Evolutionary conservation across 1,140 invertebrate species (phyloP).

Genomic region (Hylyphantes graminicola): DNA sequence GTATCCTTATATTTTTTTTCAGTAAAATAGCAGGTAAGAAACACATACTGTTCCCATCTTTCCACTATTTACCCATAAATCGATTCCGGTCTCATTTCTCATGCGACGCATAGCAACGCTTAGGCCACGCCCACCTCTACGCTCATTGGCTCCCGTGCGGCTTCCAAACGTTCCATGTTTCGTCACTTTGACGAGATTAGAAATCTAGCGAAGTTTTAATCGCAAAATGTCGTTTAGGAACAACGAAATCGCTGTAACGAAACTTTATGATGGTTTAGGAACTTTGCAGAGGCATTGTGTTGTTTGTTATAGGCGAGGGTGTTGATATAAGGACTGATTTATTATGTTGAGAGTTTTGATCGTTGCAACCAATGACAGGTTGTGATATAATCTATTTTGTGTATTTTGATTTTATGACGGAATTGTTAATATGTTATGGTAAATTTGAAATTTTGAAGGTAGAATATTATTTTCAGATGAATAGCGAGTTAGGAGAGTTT

Average conservation of each 20-base stretch:
- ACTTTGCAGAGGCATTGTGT: neutral
- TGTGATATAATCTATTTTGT: conserved; percentile 7
- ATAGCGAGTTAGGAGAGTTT: too few species aligned
- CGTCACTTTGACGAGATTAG: conserved; percentile 23
- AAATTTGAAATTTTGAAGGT: neutral
- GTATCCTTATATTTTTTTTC: too few species aligned
- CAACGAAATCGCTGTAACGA: neutral
- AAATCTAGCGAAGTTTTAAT: conserved; percentile 13
- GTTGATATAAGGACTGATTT: conserved; percentile 16
- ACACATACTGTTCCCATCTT: too few species aligned
- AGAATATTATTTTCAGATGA: too few species aligned
- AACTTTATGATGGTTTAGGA: neutral
- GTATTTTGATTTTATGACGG: neutral
- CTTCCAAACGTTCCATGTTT: conserved; percentile 8
- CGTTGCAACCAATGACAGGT: conserved; percentile 38
- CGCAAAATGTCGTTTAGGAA: neutral
- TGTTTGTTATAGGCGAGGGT: neutral
- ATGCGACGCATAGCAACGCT: conserved; percentile 58
- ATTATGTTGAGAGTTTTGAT: conserved; percentile 24
- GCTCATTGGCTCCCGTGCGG: conserved; percentile 41
- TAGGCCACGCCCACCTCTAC: conserved; percentile 37
- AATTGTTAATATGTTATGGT: neutral
- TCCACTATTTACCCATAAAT: conserved; percentile 25
- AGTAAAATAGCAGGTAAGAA: too few species aligned
- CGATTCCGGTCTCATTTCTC: conserved; percentile 56